Evolutionary conservation across 2,113 vertebrate genomes (phyloP), one percentile per base, ranked within the genome.

Genomic region (Polypterus bichir): DNA sequence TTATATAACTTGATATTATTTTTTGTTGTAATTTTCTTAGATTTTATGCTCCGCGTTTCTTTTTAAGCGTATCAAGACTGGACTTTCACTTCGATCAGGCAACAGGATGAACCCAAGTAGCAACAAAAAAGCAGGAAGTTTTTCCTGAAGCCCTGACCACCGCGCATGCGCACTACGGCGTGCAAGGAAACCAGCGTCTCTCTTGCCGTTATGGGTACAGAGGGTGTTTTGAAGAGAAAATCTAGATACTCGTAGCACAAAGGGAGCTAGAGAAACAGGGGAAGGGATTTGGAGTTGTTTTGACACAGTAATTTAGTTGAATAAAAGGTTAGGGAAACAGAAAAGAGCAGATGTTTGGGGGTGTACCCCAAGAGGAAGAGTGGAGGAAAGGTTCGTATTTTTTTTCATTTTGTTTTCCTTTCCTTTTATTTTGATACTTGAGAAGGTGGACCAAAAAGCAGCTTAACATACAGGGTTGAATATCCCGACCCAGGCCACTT

Each of bases 381-480:
- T 66, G 48, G 49, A 62, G 55, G 65, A 59, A 59, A 62, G 65
- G 60, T 66, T 62, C 48, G 65, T 66, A 62, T 54, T 52, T 53
- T 44, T n/a, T 63, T 62, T 66, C 48, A 57, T 57, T 61, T 62
- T 9, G 11, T 10, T n/a, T 62, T 46, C 58, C n/a, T 57, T 57
- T 58, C 46, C 46, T 44, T 45, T 44, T 5, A 45, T 45, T 58
- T 44, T 44, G 47, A 44, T 62, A 46, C 47, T 62, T 49, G 59
- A 47, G 59, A 7, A 48, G 27, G 27, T 27, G 27, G 27, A 27
- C 27, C 27, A 27, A 27, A 27, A 27, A 27, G 27, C 27, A 27
- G 27, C 27, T 27, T 27, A 27, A 27, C 27, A 27, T 27, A 27
- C 27, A 27, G 27, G 27, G 27, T 27, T 27, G 2, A 27, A 27